phyloP scores from a whole-genome alignment of 2,888 invertebrate species.

The Stenchaetothrips biformis region DNA sequence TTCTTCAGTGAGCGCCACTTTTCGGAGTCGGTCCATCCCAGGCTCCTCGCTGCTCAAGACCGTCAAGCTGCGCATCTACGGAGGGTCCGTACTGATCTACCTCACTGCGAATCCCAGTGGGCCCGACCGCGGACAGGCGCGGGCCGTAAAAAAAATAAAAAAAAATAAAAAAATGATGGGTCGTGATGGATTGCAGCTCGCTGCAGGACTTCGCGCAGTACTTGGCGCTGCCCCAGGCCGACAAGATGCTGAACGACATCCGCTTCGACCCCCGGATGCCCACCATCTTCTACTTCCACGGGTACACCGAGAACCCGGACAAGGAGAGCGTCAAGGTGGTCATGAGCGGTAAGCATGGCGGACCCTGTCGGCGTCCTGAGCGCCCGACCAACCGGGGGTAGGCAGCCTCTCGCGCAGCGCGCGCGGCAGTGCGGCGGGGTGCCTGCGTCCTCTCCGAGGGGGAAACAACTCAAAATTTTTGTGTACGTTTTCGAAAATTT shows the following conservation, averaged over 20 bases:
- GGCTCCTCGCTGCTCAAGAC: neutral
- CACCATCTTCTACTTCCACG: conserved; percentile 56
- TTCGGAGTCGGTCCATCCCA: neutral
- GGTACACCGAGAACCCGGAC: conserved; percentile 55
- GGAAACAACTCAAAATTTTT: too few species aligned
- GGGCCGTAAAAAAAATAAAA: too few species aligned
- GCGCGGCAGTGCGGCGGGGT: too few species aligned
- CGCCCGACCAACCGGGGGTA: neutral
- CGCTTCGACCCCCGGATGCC: conserved; percentile 50
- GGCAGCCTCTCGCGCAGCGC: too few species aligned
- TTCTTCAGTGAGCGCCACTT: neutral
- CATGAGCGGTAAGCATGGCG: conserved; percentile 49
- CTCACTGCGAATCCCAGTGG: too few species aligned
- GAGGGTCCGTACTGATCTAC: neutral
- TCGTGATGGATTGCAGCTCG: neutral
- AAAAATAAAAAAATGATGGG: too few species aligned
- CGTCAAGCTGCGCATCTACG: neutral
- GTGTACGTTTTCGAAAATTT: too few species aligned
- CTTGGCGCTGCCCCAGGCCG: neutral
- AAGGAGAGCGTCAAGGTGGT: conserved; percentile 56
- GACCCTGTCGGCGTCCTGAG: neutral
- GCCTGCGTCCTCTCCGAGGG: too few species aligned
- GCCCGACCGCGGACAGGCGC: too few species aligned
- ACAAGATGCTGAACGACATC: neutral
- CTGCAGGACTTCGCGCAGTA: neutral